A percentile compares a stretch with the other conserved stretches of the same genome.
These are phyloP conservation scores for Scaptomyza hsui DNA, from an alignment of 1,140 invertebrate species.

Conservation along the genomic window DNA sequence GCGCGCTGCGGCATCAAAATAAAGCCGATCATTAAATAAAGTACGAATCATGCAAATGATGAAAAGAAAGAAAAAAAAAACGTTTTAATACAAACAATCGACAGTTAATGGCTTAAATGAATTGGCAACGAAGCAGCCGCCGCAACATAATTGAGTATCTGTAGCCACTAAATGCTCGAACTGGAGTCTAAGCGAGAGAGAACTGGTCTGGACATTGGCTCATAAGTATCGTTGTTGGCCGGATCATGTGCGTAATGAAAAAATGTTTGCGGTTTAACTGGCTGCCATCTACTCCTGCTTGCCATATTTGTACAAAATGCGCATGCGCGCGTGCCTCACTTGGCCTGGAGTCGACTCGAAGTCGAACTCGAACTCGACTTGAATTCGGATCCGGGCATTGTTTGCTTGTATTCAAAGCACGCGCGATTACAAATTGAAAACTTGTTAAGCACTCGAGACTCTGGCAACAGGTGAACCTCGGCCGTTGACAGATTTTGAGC, in stretches of 20 bases:
- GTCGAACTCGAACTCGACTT: slow-evolving; percentile 12
- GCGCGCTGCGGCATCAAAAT: slow-evolving; percentile 13
- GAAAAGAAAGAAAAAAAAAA: slow-evolving; percentile 1
- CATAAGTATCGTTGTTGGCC: slow-evolving; percentile 25
- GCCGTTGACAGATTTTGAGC: slow-evolving; percentile 74
- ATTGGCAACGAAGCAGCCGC: slow-evolving; percentile 4
- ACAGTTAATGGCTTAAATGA: slow-evolving; percentile 22
- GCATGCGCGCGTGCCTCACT: slow-evolving; percentile 62
- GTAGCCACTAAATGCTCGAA: slow-evolving; percentile 30
- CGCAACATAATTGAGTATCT: slow-evolving; percentile 45
- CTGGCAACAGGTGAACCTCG: slow-evolving; percentile 65
- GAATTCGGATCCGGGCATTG: slow-evolving; percentile 22
- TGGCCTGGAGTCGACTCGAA: slow-evolving; percentile 51
- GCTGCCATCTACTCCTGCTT: background rate
- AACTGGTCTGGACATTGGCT: slow-evolving; percentile 20
- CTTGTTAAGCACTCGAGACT: slow-evolving; percentile 67
- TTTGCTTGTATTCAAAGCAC: slow-evolving; percentile 75
- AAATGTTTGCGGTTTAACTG: slow-evolving; percentile 43
- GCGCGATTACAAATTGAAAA: slow-evolving; percentile 82
- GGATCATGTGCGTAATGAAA: slow-evolving; percentile 40
- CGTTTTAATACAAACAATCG: slow-evolving; percentile 16
- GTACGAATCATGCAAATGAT: slow-evolving; percentile 45
- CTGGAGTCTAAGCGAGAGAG: slow-evolving; percentile 16
- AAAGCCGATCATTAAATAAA: slow-evolving; percentile 37
- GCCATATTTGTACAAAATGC: slow-evolving; percentile 61